Evolutionary conservation across 2,797 vertebrate species (phyloP).

Genomic region (Denticeps clupeoides): DNA sequence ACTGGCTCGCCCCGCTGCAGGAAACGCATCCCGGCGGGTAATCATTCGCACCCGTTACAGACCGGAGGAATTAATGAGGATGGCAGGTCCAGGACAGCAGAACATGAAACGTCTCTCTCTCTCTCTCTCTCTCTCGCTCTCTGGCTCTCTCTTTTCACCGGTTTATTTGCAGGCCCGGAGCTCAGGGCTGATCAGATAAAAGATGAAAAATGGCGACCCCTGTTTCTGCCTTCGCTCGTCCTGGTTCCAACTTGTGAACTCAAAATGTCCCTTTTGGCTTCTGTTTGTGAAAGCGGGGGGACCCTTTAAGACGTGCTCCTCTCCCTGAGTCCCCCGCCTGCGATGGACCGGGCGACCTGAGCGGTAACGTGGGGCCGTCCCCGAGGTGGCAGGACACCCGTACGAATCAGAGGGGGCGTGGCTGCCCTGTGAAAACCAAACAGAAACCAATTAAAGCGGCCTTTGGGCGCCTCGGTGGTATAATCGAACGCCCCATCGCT

Average conservation of each 20-base stretch:
- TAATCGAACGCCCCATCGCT: no score
- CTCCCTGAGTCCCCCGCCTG: no score
- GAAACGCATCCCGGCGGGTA: background rate
- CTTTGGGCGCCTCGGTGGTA: no score
- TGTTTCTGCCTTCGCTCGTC: constrained; percentile 42
- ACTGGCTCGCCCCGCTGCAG: constrained; percentile 26
- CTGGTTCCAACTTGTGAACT: constrained; percentile 4
- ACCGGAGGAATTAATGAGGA: background rate
- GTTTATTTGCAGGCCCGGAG: constrained; percentile 58
- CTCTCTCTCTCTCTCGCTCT: constrained; percentile 35
- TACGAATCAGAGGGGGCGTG: no score
- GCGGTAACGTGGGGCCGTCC: no score
- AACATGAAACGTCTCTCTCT: background rate
- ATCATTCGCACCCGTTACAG: constrained; percentile 8
- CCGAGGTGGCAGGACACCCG: no score
- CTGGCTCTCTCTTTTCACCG: constrained; percentile 29
- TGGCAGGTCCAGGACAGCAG: background rate
- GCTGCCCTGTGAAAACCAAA: no score
- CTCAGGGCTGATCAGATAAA: constrained; percentile 72
- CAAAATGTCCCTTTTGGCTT: constrained; percentile 3
- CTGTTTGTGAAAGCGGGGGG: no score
- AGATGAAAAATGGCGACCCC: constrained; percentile 68
- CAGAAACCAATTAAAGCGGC: no score
- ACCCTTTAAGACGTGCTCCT: no score
- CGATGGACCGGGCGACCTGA: no score